Evolutionary conservation across 2,888 invertebrate species (phyloP), one percentile per base, ranked within the genome.

Genomic region (Maniola hyperantus): DNA sequence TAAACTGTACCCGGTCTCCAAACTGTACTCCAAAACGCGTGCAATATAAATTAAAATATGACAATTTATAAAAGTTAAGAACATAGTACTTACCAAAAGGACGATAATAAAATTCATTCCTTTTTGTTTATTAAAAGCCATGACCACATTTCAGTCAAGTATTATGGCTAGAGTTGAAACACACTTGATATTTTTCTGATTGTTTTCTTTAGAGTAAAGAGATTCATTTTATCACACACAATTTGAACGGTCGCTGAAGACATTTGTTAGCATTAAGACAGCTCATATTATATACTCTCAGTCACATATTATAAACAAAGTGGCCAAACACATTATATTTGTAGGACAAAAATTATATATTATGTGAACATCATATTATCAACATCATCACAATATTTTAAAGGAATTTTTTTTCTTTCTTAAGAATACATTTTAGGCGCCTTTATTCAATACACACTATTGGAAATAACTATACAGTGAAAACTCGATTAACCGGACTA

Each of bases 41-140:
- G 10, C 11, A 39, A 39, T 39, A n/a, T n/a, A n/a, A 39, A 39
- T 5, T 39, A 39, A 39, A 39, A 2, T 39, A 39, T 39, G 7
- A 5, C 34, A 34, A 39, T 39, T 39, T 4, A 39, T 39, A 66
- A 64, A 63, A 72, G 8, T 20, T 67, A n/a, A n/a, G n/a, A n/a
- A n/a, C n/a, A n/a, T n/a, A n/a, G n/a, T n/a, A 78, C 82, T 79
- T 77, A 89, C 89, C 84, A 81, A 70, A 70, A 84, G 64, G 68
- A 80, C 74, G 77, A 79, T 77, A 75, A 74, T 77, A 65, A 81
- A 75, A 76, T 82, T 79, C 82, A 78, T 78, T 61, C 78, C 76
- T 76, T 80, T 76, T 73, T 76, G 76, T 68, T 71, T 79, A 68
- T 71, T 74, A 76, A 78, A 79, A 75, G 79, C 85, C 89, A 89